Evolutionary conservation across 2,888 invertebrate species (phyloP).

Genomic region (Rotaria macrura): DNA sequence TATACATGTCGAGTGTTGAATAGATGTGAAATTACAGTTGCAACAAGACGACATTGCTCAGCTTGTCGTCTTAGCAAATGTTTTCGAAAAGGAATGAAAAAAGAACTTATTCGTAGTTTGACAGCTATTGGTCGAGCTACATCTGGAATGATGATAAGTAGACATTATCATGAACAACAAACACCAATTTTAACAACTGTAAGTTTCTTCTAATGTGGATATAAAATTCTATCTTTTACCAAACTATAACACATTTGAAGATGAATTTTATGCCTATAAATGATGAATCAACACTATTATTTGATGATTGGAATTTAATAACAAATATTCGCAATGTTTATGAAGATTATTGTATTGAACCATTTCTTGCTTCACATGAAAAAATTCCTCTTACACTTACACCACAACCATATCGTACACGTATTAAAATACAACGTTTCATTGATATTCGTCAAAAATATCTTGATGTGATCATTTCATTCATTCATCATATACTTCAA

Average conservation of each 20-base stretch:
- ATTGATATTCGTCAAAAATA: neutral
- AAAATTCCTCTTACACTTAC: neutral
- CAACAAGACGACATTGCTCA: conserved; percentile 63
- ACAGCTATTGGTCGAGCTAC: neutral
- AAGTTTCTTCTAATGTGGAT: neutral
- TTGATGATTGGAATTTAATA: neutral
- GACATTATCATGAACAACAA: neutral
- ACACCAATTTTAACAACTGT: neutral
- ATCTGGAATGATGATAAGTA: neutral
- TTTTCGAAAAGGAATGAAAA: conserved; percentile 95
- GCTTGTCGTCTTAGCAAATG: conserved; percentile 99
- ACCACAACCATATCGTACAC: neutral
- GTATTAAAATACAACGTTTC: neutral
- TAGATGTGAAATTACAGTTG: neutral
- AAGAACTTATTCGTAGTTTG: conserved; percentile 78
- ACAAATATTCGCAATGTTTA: neutral
- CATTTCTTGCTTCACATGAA: neutral
- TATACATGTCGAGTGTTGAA: neutral
- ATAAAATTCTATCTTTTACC: neutral
- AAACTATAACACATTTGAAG: neutral
- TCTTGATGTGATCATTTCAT: neutral
- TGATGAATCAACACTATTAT: neutral
- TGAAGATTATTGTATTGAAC: neutral
- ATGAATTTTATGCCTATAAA: neutral
- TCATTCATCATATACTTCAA: neutral